Evolutionary conservation across 2,888 invertebrate species (phyloP), one percentile per base, ranked within the genome.

Genomic region (Oscheius myriophilus): DNA sequence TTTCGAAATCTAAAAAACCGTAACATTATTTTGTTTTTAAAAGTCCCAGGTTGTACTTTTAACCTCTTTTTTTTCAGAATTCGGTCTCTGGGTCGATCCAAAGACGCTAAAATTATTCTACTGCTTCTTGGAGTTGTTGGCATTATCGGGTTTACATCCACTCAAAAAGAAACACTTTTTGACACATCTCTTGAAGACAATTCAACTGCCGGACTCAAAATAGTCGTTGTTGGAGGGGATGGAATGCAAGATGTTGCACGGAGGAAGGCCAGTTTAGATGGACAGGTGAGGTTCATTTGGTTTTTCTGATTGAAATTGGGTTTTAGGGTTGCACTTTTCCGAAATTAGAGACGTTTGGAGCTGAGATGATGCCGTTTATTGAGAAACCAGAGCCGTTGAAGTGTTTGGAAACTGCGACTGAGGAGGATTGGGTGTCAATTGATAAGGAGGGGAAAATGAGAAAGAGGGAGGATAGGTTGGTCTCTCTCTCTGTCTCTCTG

Each of bases 291-390:
- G n/a, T 4, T 25, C 2, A 54, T 25, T 14, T 26, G 54, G 26
- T n/a, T 6, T 14, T 54, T 54, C n/a, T 54, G 4, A 18, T 18
- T 18, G 46, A 21, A 51, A 51, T 51, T 51, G 9, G 4, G 9
- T 12, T 54, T 54, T 25, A 54, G 54, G 54, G 54, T 54, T 54
- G 54, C 26, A 54, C 23, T 26, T 54, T 54, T 54, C 54, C 54
- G 3, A 54, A 54, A 54, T 11, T 54, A 33, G 54, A 54, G 26
- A 26, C 23, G 18, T 25, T 25, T 26, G 54, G 54, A 2, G 54
- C 54, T 14, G 54, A 54, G 12, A n/a, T 54, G 26, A 54, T 23
- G 54, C 21, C 21, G 2, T 54, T 54, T 11, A 54, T 54, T 33
- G 18, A 54, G 26, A 23, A 25, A 11, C 11, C 26, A 14, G 23